Conservation (phyloP, 2,888 invertebrate species). For the Aporophyla nigra region DNA sequence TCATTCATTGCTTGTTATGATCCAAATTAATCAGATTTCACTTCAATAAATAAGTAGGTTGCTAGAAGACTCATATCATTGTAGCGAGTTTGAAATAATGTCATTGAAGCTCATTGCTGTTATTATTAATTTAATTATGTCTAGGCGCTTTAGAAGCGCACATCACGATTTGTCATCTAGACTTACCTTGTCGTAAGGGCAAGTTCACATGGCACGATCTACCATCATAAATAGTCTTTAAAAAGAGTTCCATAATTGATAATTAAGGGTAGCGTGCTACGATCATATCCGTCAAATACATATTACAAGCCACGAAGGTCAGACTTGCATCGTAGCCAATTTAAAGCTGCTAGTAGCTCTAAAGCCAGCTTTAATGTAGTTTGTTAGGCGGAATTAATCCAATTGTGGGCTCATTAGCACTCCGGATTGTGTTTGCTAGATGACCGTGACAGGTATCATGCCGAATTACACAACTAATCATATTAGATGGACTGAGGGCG, state of each 20-base stretch:
- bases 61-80: constrained; percentile 4
- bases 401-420: constrained; percentile 22
- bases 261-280: constrained; percentile 10
- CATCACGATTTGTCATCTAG: not conserved
- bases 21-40: constrained; percentile 6
- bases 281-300: constrained; percentile 5
- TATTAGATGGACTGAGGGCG: not conserved
- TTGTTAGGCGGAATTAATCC: constrained; percentile 16
- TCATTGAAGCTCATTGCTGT: constrained; percentile 1
- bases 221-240: not conserved
- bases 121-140: not conserved
- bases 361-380: constrained; percentile 4
- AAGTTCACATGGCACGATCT: not conserved
- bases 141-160: not conserved
- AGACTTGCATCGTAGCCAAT: constrained; percentile 3
- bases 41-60: not conserved
- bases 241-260: not conserved
- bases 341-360: not conserved
- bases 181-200: not conserved
- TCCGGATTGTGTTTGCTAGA: constrained; percentile 4
- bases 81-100: not conserved
- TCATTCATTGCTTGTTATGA: constrained; percentile 38
- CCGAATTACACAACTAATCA: constrained; percentile 34
- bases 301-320: constrained; percentile 2
- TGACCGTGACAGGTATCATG: constrained; percentile 2